Evolutionary conservation across 2,888 invertebrate species (phyloP), one percentile per base, ranked within the genome.

Genomic region (Morinoia aosen): DNA sequence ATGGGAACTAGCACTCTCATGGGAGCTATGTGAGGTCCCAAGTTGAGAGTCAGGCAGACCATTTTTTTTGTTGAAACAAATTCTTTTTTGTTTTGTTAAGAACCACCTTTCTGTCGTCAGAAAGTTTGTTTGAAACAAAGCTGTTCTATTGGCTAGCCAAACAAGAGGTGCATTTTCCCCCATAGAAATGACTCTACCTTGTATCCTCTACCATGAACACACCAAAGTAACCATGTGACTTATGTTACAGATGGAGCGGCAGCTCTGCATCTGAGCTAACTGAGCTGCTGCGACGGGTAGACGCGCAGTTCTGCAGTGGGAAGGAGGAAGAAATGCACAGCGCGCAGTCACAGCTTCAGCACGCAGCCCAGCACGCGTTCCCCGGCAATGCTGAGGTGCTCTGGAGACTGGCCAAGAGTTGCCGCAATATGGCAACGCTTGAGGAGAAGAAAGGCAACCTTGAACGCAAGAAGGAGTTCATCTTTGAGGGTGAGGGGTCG

Each of bases 351-450:
- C 33, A n/a, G 25, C 95, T 95, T 25, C 95, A 58, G 95, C 58
- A 58, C 19, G 58, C 39, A 0, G 5, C 58, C 11, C 95, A n/a
- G 40, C 40, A 64, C 64, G 58, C 16, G 19, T 95, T 57, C 40
- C 40, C 61, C 14, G 48, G 88, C 88, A 96, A 96, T 95, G 88
- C 96, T 94, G 96, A 96, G 90, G 95, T 96, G 57, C 95, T 96
- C 58, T 96, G 96, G 96, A 95, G 96, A 48, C 56, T 96, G 90
- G 96, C 96, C 39, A 96, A 96, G 95, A 95, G 96, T 40, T 96
- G 95, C 90, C 95, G 95, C 40, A 96, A 96, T 61, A 96, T 96
- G 96, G 95, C 96, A 11, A 64, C 88, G 19, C 94, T 96, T 14
- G 93, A 95, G 48, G 96, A 96, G 95, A 96, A 96, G 94, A 40